Conservation (phyloP, 2,113 vertebrate genomes). For the Tapirus terrestris region DNA sequence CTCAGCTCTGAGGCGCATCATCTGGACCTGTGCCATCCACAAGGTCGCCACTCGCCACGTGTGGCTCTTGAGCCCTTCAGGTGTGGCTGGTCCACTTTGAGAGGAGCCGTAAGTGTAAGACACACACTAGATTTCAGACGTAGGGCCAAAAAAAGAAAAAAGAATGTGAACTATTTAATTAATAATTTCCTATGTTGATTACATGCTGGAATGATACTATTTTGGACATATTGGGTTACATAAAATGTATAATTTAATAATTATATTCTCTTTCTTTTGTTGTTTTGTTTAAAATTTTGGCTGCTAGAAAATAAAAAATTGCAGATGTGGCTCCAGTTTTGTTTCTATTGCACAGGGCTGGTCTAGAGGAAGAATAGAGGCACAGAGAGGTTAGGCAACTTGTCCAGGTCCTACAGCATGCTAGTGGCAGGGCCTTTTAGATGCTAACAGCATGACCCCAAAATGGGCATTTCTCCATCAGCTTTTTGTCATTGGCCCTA, state of each 20-base stretch:
- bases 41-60: accelerated
- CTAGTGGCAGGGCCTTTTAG: not conserved
- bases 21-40: not conserved
- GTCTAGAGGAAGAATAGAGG: not conserved
- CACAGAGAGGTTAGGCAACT: not conserved
- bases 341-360: not conserved
- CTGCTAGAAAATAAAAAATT: not conserved
- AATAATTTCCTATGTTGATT: not conserved
- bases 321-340: not conserved
- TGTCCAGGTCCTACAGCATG: not conserved
- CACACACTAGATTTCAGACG: not conserved
- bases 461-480: accelerated
- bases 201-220: not conserved
- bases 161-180: not conserved
- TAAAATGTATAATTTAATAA: not conserved
- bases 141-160: not conserved
- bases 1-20: accelerated
- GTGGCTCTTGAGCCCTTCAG: accelerated
- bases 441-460: not conserved
- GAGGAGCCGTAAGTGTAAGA: not conserved
- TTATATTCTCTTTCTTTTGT: not conserved
- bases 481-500: not conserved
- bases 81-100: accelerated
- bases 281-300: not conserved
- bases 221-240: not conserved